Evolutionary conservation across 2,888 invertebrate genomes (phyloP).

Genomic region (Andrena minutula): DNA sequence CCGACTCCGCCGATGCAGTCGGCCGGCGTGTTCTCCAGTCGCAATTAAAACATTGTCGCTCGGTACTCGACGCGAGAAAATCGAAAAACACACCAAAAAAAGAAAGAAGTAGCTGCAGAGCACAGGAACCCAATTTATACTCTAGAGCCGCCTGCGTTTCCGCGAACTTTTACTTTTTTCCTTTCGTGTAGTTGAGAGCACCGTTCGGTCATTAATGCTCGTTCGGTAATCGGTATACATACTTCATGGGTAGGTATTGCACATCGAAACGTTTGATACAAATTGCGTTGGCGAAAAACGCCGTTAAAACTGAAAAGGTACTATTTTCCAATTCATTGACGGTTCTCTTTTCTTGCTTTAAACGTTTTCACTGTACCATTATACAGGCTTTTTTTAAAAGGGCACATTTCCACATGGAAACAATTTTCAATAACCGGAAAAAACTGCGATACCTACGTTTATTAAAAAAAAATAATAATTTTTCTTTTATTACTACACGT

Average conservation of each 20-base stretch:
- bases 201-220: constrained; percentile 32
- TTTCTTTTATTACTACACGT: no score
- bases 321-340: no score
- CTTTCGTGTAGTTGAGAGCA: constrained; percentile 27
- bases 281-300: constrained; percentile 30
- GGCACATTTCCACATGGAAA: no score
- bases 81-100: neutral
- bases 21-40: constrained; percentile 22
- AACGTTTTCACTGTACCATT: no score
- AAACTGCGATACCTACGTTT: no score
- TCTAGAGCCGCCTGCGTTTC: neutral
- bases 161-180: neutral
- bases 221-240: neutral
- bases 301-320: no score
- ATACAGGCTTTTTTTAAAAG: no score
- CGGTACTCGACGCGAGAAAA: constrained; percentile 26
- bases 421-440: no score
- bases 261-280: constrained; percentile 17
- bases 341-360: no score
- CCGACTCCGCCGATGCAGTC: constrained; percentile 15
- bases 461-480: no score
- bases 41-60: constrained; percentile 56
- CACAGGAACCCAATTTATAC: constrained; percentile 39
- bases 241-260: neutral
- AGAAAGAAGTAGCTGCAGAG: neutral